These are phyloP conservation scores for Ovibos moschatus DNA, from an alignment of 2,113 vertebrate genomes.

Conservation along the genomic window DNA sequence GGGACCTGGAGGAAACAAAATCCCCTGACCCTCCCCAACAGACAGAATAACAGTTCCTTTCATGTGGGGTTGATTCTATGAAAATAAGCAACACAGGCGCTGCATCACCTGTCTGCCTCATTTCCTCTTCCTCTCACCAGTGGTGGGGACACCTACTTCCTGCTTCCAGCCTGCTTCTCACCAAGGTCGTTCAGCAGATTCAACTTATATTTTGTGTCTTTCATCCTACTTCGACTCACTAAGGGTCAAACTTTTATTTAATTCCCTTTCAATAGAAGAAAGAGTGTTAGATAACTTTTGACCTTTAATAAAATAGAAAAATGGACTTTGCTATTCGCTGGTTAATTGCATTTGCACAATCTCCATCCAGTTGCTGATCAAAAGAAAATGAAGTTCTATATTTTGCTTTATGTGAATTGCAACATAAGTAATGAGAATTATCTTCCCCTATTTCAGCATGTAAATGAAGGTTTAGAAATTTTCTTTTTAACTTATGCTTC, in stretches of 20 bases:
- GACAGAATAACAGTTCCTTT: neutral
- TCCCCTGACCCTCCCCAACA: neutral
- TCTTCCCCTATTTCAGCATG: neutral
- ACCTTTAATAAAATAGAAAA: slow-evolving; percentile 26
- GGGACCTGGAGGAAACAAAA: neutral
- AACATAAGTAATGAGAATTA: neutral
- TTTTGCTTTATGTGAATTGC: neutral
- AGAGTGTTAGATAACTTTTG: neutral
- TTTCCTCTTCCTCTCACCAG: neutral
- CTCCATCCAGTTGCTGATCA: neutral
- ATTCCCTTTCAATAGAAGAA: neutral
- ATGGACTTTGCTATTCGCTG: neutral
- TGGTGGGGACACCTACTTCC: neutral
- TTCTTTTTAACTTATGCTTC: neutral
- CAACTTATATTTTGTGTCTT: neutral
- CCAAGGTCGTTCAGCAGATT: neutral
- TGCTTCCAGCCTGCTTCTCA: neutral
- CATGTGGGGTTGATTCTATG: neutral
- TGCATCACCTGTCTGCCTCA: rapidly evolving
- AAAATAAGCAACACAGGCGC: neutral
- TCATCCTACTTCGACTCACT: neutral
- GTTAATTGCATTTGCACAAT: slow-evolving; percentile 39
- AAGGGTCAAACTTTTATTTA: neutral
- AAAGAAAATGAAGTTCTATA: slow-evolving; percentile 32
- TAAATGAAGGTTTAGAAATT: slow-evolving; percentile 2